Base-by-base conservation (phyloP, 64 coral and sea anemone species). In the Montipora cactus region DNA sequence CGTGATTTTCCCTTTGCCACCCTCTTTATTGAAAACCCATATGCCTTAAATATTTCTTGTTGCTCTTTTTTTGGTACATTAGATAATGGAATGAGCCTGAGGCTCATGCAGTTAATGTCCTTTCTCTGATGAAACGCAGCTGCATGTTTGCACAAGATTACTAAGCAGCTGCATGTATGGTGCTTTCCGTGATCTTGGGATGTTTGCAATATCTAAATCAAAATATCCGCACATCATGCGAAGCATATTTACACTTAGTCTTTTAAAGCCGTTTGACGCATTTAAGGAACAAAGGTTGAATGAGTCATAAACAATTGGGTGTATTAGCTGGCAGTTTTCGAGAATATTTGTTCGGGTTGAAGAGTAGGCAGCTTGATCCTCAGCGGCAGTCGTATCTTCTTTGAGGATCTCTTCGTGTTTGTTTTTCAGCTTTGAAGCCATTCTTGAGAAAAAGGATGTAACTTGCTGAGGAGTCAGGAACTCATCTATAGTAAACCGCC, bases 221-320 rank as follows among this genome's bases (percentile, higher is more conserved):
- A 25, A 25, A 25, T 25, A 25, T 25, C 1, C 25, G 25, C 25
- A 25, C 25, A 25, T 25, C 25, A 25, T 25, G 25, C 25, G 25
- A 25, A 25, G 25, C 25, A 25, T 25, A 25, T 25, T 25, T 25
- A 25, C 25, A 25, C 25, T 25, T 25, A 25, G 25, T 25, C 25
- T 25, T 25, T 25, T 25, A 25, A 25, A 25, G 25, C 25, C 25
- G 25, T 25, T 25, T 76, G 23, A 89, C 75, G 70, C 18, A 12
- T 76, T 16, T 59, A 93, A 52, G 74, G 15, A 22, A 67, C 91
- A 93, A 6, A 93, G 48, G 74, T 93, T 93, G 72, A 84, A 93
- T 5, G 83, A 50, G 28, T 93, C 91, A 37, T 79, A 93, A 22
- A 93, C 75, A 46, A 93, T 78, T 79, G 91, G 91, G 73, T 87